Percentiles rank a stretch among this genome's conserved stretches.
Conservation (phyloP, 2,888 invertebrate genomes). For the Yponomeuta cagnagella region DNA sequence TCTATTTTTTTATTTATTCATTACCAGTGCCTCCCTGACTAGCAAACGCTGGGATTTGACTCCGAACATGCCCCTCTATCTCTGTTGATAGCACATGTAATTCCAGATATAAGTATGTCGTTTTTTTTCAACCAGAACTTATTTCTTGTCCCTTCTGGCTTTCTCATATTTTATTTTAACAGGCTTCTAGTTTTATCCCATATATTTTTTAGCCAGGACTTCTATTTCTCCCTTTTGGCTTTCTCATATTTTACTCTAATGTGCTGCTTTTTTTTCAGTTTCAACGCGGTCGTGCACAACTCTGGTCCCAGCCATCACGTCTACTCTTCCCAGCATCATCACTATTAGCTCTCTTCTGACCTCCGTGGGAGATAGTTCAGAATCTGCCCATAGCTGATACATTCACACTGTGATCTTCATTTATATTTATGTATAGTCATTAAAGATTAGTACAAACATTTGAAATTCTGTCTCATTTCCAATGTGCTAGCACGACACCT, state of each 20-base stretch:
- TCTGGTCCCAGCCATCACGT: conserved; percentile 66
- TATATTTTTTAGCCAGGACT: too few relatives aligned
- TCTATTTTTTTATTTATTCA: too few relatives aligned
- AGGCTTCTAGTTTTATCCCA: too few relatives aligned
- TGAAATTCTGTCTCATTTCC: conserved; percentile 14
- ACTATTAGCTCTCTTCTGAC: conserved; percentile 41
- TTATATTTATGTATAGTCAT: conserved; percentile 30
- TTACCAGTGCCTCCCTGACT: too few relatives aligned
- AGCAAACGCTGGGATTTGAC: too few relatives aligned
- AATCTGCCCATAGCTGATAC: conserved; percentile 29
- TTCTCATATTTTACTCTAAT: background rate
- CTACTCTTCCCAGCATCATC: conserved; percentile 59
- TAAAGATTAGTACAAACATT: conserved; percentile 22
- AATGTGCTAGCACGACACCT: background rate
- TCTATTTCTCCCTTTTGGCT: too few relatives aligned
- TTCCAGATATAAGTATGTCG: too few relatives aligned
- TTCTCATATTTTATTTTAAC: too few relatives aligned
- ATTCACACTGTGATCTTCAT: conserved; percentile 51
- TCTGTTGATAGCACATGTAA: too few relatives aligned
- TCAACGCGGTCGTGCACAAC: conserved; percentile 69
- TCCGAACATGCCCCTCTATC: too few relatives aligned
- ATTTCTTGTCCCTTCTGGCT: too few relatives aligned
- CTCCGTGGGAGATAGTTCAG: conserved; percentile 22
- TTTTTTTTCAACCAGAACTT: too few relatives aligned
- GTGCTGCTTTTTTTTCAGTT: conserved; percentile 44